These are phyloP conservation scores for Pristionchus arcanus DNA, from an alignment of 2,888 invertebrate genomes.

Conservation along the genomic window DNA sequence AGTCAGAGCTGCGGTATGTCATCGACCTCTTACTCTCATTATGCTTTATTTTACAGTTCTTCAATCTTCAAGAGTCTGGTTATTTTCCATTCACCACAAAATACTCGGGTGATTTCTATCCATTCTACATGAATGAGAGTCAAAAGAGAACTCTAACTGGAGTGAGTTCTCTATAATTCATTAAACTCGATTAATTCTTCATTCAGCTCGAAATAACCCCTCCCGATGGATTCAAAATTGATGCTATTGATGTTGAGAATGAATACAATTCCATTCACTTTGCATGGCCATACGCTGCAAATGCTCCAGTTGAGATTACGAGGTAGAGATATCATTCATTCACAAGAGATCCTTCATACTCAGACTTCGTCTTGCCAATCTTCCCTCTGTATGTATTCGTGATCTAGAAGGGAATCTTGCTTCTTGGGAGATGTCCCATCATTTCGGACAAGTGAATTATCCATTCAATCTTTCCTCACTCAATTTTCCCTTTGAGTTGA, in stretches of 20 bases:
- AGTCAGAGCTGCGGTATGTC: background rate
- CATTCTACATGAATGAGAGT: slow-evolving; percentile 17
- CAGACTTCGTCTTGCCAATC: slow-evolving; percentile 27
- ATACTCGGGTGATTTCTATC: background rate
- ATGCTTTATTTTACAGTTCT: background rate
- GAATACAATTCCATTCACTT: slow-evolving; percentile 17
- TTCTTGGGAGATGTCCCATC: slow-evolving; percentile 13
- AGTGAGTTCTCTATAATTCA: background rate
- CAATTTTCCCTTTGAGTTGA: background rate
- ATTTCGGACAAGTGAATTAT: background rate
- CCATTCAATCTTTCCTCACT: background rate
- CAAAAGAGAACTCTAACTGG: slow-evolving; percentile 24
- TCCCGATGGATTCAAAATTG: slow-evolving; percentile 16
- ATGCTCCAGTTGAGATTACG: background rate
- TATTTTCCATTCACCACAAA: background rate
- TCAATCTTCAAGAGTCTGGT: background rate
- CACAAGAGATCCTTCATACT: background rate
- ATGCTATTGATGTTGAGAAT: background rate
- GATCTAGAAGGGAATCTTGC: slow-evolving; percentile 9
- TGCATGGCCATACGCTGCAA: slow-evolving; percentile 9
- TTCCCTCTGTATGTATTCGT: slow-evolving; percentile 15
- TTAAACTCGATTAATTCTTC: too few relatives aligned
- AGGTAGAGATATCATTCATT: background rate
- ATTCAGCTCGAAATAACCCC: background rate
- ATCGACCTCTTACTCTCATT: background rate